These are phyloP conservation scores for Paelopatides confundens DNA, from an alignment of 53 echinoderm and acorn worm species.

Conservation along the genomic window DNA sequence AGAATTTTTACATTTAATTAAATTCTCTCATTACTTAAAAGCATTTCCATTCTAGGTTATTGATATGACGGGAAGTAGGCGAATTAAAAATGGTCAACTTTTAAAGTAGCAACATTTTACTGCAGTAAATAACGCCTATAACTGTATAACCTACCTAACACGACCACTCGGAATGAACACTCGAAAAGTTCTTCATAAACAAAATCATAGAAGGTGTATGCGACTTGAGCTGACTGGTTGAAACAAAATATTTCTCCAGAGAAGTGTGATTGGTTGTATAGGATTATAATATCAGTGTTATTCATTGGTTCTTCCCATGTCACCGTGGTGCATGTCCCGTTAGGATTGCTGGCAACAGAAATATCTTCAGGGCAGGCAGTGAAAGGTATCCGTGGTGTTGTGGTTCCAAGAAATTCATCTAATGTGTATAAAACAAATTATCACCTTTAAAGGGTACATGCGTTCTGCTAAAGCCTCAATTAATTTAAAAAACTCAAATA, in stretches of 20 bases:
- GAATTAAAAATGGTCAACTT: too few relatives aligned
- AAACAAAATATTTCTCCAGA: conserved; percentile 20
- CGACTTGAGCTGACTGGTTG: background rate
- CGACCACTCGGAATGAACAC: conserved; percentile 1
- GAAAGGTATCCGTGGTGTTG: background rate
- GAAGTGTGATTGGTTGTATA: conserved; percentile 23
- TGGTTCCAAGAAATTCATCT: conserved; percentile 29
- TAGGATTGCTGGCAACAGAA: background rate
- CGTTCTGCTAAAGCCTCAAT: too few relatives aligned
- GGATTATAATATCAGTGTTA: conserved; percentile 6
- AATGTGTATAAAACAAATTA: background rate
- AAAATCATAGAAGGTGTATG: conserved; percentile 18
- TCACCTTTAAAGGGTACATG: background rate
- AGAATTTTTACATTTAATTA: too few relatives aligned
- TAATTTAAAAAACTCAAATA: too few relatives aligned
- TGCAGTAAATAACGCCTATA: too few relatives aligned
- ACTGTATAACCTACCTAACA: background rate
- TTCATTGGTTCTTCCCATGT: conserved; percentile 10
- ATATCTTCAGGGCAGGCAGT: background rate
- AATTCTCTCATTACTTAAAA: too few relatives aligned
- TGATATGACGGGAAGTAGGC: too few relatives aligned
- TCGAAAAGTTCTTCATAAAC: background rate
- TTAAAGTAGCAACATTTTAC: too few relatives aligned
- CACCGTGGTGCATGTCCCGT: background rate
- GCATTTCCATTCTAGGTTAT: too few relatives aligned